These are phyloP conservation scores for Drosophila koepferae DNA, from an alignment of 2,888 invertebrate genomes.

Conservation along the genomic window DNA sequence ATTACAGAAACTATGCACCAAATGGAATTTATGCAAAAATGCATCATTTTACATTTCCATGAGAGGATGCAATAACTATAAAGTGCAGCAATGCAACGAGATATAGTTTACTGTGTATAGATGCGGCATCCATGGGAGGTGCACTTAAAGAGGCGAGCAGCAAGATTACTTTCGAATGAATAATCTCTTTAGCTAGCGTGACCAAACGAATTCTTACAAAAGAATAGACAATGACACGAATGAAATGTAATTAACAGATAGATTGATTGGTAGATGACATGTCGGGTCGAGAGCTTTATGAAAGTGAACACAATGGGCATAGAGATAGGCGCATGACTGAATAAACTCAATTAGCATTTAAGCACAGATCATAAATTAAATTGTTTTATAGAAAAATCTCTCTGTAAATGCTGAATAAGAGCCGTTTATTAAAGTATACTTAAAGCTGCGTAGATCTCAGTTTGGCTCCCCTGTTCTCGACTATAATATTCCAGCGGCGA, in stretches of 20 bases:
- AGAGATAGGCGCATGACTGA: too few relatives aligned
- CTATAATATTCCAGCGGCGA: conserved; percentile 26
- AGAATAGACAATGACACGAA: not conserved
- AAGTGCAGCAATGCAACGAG: not conserved
- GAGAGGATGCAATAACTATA: not conserved
- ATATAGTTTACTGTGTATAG: not conserved
- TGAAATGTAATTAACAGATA: conserved; percentile 5
- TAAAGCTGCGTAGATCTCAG: not conserved
- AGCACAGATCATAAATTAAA: not conserved
- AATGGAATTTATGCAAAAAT: not conserved
- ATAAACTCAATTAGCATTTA: not conserved
- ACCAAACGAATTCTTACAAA: not conserved
- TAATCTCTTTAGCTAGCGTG: not conserved
- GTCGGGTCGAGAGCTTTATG: not conserved
- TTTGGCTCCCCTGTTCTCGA: too few relatives aligned
- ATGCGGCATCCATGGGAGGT: too few relatives aligned
- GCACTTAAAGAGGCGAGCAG: not conserved
- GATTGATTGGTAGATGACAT: not conserved
- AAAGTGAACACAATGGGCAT: not conserved
- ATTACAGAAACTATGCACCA: not conserved
- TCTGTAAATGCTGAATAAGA: not conserved
- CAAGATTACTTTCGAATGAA: conserved; percentile 5
- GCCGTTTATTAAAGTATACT: not conserved
- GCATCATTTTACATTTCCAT: not conserved
- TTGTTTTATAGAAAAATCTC: not conserved